Evolutionary conservation across 37 sponge, comb jelly and placozoan genomes (phyloP).

Genomic region (Chondrosia reniformis): DNA sequence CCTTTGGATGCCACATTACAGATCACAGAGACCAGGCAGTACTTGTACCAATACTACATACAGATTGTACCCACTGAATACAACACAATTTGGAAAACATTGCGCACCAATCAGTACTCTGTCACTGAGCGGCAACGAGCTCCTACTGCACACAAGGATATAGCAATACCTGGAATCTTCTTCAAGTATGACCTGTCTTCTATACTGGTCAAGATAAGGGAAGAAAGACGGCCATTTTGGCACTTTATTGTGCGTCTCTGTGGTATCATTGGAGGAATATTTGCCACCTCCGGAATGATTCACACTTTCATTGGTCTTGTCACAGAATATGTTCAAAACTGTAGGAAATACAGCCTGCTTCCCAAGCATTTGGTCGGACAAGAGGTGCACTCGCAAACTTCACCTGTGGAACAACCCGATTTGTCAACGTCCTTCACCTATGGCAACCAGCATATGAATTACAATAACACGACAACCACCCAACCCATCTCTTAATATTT

Average conservation of each 20-base stretch:
- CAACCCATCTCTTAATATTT: no score
- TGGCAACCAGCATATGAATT: no score
- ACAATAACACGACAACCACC: no score
- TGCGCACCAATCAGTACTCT: slow-evolving; percentile 82
- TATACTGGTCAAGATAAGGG: slow-evolving; percentile 70
- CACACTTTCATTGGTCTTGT: slow-evolving; percentile 68
- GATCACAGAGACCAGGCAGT: slow-evolving; percentile 32
- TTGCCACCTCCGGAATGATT: slow-evolving; percentile 90
- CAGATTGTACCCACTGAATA: slow-evolving; percentile 83
- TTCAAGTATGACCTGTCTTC: slow-evolving; percentile 90
- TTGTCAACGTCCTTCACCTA: no score
- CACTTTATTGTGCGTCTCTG: slow-evolving; percentile 80
- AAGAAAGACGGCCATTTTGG: slow-evolving; percentile 56
- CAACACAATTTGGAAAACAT: slow-evolving; percentile 3
- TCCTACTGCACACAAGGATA: slow-evolving; percentile 31
- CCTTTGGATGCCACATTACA: slow-evolving; percentile 77
- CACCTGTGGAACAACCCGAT: no score
- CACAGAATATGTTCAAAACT: slow-evolving; percentile 37
- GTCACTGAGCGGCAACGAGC: slow-evolving; percentile 71
- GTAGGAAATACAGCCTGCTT: background rate
- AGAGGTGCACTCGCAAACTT: no score
- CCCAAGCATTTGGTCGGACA: no score
- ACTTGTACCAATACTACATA: slow-evolving; percentile 56
- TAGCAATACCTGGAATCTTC: slow-evolving; percentile 79
- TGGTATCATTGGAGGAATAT: slow-evolving; percentile 92